Conservation (phyloP, 2,113 vertebrate species). For the Rhombomys opimus region DNA sequence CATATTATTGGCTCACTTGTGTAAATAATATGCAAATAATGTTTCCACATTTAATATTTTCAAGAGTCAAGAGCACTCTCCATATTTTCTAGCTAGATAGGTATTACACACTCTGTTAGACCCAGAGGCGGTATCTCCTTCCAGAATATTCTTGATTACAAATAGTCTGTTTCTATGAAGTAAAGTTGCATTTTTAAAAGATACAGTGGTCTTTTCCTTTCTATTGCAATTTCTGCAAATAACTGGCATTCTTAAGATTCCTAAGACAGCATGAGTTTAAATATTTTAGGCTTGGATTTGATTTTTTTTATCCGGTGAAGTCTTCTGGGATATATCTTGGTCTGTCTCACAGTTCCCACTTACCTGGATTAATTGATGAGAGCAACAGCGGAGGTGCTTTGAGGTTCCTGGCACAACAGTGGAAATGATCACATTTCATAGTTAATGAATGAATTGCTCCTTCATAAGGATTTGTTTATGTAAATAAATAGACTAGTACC, state of each 20-base stretch:
- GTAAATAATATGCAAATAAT: neutral
- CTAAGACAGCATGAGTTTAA: conserved; percentile 58
- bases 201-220: neutral
- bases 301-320: conserved; percentile 48
- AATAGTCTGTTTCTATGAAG: conserved; percentile 16
- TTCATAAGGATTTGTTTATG: conserved; percentile 76
- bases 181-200: conserved; percentile 65
- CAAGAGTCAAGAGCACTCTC: neutral
- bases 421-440: conserved; percentile 68
- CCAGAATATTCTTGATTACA: neutral
- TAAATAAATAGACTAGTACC: conserved; percentile 64
- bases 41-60: conserved; percentile 14
- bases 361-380: conserved; percentile 70
- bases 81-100: neutral
- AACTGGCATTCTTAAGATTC: conserved; percentile 37
- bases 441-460: conserved; percentile 63
- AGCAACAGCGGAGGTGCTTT: conserved; percentile 54
- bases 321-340: conserved; percentile 56
- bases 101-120: neutral
- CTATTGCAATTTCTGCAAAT: conserved; percentile 49
- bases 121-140: neutral
- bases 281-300: neutral
- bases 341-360: conserved; percentile 62
- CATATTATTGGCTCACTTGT: neutral
- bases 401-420: conserved; percentile 58